phyloP scores from a whole-genome alignment of 2,888 invertebrate species.

The Helobdella robusta region DNA sequence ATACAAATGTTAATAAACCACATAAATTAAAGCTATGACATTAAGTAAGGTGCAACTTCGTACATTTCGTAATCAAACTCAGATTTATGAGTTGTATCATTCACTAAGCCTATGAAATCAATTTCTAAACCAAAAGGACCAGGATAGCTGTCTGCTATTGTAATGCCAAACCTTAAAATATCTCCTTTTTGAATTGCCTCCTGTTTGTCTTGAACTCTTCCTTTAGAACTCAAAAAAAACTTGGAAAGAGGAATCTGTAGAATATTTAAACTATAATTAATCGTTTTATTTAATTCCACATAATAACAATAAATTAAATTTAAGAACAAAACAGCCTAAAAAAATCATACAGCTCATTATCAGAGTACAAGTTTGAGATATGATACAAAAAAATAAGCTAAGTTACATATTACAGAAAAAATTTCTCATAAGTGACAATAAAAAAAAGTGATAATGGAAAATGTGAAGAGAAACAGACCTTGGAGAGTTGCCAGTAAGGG shows the following conservation, averaged over 20 bases:
- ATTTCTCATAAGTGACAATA: too few species aligned
- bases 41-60: constrained; percentile 32
- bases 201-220: constrained; percentile 75
- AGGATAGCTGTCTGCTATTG: constrained; percentile 66
- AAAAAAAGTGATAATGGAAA: too few species aligned
- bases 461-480: constrained; percentile 57
- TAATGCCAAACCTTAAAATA: constrained; percentile 70
- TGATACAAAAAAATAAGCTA: too few species aligned
- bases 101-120: constrained; percentile 79
- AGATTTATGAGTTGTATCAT: constrained; percentile 70
- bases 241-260: constrained; percentile 85
- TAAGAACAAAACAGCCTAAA: too few species aligned
- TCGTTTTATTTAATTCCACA: too few species aligned
- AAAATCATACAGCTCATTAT: too few species aligned
- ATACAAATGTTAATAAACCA: background rate
- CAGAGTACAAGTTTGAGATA: too few species aligned
- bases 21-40: constrained; percentile 6
- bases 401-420: too few species aligned
- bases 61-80: constrained; percentile 90
- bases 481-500: constrained; percentile 90
- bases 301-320: too few species aligned
- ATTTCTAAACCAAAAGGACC: constrained; percentile 82
- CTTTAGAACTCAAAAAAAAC: constrained; percentile 72
- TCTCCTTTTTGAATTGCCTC: constrained; percentile 56
- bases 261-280: too few species aligned